A percentile compares a stretch with the other conserved stretches of the same genome.
Conservation (phyloP, 2,888 invertebrate species). For the Dione juno region DNA sequence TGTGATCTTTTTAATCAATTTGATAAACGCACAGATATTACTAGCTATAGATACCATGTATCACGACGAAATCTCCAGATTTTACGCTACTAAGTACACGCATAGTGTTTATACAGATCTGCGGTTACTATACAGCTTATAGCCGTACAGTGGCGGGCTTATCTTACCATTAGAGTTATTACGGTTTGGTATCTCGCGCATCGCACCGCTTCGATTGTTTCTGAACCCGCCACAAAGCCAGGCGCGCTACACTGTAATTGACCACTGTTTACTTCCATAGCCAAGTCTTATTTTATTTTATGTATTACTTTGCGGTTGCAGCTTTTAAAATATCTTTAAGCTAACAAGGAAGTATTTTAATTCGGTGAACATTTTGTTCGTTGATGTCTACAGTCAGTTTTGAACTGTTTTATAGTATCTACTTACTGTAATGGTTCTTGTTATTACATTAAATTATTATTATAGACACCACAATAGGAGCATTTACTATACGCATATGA, state of each 20-base stretch:
- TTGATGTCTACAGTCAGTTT: constrained; percentile 41
- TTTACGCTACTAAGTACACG: constrained; percentile 48
- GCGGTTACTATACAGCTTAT: constrained; percentile 60
- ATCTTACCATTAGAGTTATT: constrained; percentile 83
- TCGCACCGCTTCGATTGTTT: constrained; percentile 83
- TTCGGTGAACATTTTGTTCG: constrained; percentile 51
- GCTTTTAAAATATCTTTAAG: constrained; percentile 52
- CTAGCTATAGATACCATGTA: background rate
- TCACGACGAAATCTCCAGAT: background rate
- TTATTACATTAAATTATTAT: constrained; percentile 62
- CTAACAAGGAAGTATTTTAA: constrained; percentile 58
- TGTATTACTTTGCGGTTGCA: constrained; percentile 66
- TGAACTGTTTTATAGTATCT: constrained; percentile 46
- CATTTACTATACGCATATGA: background rate
- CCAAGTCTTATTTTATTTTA: constrained; percentile 70
- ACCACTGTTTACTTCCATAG: constrained; percentile 80
- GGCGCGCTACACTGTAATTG: constrained; percentile 78
- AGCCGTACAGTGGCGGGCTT: constrained; percentile 74
- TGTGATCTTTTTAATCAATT: constrained; percentile 9
- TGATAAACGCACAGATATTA: background rate
- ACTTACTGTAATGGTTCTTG: constrained; percentile 50
- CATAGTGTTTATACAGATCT: constrained; percentile 55
- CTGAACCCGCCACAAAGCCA: constrained; percentile 75
- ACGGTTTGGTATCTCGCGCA: constrained; percentile 78
- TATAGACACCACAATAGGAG: constrained; percentile 53